Evolutionary conservation across 1,140 invertebrate genomes (phyloP).

Genomic region (Zaprionus tsacasi): DNA sequence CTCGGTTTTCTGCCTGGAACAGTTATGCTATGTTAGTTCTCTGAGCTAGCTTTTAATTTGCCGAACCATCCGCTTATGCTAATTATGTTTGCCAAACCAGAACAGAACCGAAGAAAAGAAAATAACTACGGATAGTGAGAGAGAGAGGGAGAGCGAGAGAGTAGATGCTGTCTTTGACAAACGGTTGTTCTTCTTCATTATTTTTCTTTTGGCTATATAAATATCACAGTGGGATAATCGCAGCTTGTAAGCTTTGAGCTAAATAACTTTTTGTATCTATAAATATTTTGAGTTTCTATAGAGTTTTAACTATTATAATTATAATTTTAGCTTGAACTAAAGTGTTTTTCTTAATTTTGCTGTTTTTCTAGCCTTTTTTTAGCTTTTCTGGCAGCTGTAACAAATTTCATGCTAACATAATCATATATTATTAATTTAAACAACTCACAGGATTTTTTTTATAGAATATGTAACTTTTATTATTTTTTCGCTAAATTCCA

Average conservation of each 20-base stretch:
- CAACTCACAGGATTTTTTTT: too few relatives aligned
- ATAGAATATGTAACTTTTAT: too few relatives aligned
- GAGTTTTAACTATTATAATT: background rate
- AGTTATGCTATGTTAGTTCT: slow-evolving; percentile 21
- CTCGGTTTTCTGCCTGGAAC: background rate
- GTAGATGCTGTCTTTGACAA: background rate
- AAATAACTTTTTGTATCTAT: background rate
- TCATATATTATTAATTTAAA: too few relatives aligned
- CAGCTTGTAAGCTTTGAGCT: background rate
- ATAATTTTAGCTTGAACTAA: background rate
- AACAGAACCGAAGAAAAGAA: background rate
- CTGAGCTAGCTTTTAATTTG: slow-evolving; percentile 44
- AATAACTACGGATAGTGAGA: background rate
- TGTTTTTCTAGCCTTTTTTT: background rate
- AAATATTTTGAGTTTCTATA: background rate
- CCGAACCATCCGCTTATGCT: slow-evolving; percentile 55
- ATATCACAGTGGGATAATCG: background rate
- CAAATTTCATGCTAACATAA: too few relatives aligned
- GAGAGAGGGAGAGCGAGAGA: background rate
- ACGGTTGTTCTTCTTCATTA: background rate
- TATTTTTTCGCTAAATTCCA: background rate
- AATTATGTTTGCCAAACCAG: slow-evolving; percentile 58
- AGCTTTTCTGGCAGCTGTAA: too few relatives aligned
- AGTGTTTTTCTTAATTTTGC: background rate
- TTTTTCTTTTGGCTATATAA: background rate